Percentiles rank a stretch among this genome's conserved stretches.
phyloP scores from a whole-genome alignment of 2,797 vertebrate species.

The Crocodylus rhombifer region DNA sequence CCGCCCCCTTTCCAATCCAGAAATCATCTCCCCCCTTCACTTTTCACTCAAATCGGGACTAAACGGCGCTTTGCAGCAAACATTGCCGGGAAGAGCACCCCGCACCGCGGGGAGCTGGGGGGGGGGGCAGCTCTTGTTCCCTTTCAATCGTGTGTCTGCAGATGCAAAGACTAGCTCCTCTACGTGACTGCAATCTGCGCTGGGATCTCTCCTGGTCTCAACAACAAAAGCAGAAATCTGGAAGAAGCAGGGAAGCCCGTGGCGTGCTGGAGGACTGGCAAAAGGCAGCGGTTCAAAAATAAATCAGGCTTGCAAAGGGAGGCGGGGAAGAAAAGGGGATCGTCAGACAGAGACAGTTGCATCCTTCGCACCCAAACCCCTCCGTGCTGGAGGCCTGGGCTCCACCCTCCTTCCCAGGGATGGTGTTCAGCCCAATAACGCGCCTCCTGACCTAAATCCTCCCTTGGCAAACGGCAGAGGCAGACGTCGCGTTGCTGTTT shows the following conservation, averaged over 20 bases:
- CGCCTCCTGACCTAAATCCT: no score
- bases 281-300: not conserved
- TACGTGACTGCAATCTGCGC: rapidly evolving
- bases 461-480: no score
- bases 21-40: no score
- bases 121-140: not conserved
- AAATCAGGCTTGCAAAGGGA: rapidly evolving
- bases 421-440: no score
- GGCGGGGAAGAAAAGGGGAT: rapidly evolving
- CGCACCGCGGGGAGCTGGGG: not conserved
- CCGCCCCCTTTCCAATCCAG: no score
- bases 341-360: rapidly evolving
- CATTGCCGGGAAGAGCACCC: not conserved
- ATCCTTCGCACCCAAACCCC: no score
- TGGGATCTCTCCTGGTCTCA: not conserved
- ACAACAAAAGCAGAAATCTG: not conserved
- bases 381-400: no score
- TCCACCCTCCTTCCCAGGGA: no score
- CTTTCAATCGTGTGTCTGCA: rapidly evolving
- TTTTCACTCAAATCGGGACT: not conserved
- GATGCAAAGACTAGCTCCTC: rapidly evolving
- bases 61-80: not conserved
- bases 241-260: not conserved
- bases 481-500: no score
- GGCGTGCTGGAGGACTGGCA: not conserved